These are phyloP conservation scores for Rhynchonycteris naso DNA, from an alignment of 2,797 vertebrate genomes.

Conservation along the genomic window DNA sequence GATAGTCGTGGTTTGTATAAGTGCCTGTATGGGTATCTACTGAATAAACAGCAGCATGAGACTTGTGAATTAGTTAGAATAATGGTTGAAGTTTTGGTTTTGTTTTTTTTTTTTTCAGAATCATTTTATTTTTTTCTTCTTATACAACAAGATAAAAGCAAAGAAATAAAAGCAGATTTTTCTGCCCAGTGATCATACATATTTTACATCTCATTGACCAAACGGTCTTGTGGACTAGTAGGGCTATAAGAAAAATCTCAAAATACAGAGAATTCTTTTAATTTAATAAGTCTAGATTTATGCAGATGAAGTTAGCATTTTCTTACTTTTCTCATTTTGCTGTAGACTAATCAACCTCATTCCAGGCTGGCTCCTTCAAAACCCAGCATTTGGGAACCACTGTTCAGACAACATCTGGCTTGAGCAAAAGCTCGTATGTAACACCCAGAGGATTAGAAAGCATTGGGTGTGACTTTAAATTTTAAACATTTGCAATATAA, in stretches of 20 bases:
- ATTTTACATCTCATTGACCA: slow-evolving; percentile 28
- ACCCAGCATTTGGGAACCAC: background rate
- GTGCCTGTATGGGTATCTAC: background rate
- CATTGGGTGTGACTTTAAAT: background rate
- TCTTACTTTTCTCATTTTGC: slow-evolving; percentile 33
- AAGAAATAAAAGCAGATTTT: slow-evolving; percentile 38
- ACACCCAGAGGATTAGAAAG: background rate
- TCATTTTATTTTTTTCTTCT: slow-evolving; percentile 31
- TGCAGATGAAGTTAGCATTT: background rate
- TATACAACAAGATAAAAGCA: slow-evolving; percentile 34
- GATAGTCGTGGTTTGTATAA: background rate
- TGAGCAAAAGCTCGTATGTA: too few species aligned
- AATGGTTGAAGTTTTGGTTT: background rate
- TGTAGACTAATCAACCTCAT: background rate
- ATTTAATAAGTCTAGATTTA: background rate
- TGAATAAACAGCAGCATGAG: background rate
- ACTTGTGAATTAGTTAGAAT: background rate
- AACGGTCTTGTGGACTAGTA: background rate
- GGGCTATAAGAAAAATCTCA: slow-evolving; percentile 36
- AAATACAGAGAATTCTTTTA: slow-evolving; percentile 20
- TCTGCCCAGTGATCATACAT: background rate
- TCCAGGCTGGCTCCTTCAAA: background rate
- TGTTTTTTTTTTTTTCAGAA: background rate
- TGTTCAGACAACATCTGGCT: slow-evolving; percentile 42
- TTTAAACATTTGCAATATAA: slow-evolving; percentile 23